Percentiles rank a stretch among this genome's conserved stretches.
Evolutionary conservation across 35 echinoderm and acorn worm genomes (phyloP).

Genomic region (Eucidaris tribuloides): DNA sequence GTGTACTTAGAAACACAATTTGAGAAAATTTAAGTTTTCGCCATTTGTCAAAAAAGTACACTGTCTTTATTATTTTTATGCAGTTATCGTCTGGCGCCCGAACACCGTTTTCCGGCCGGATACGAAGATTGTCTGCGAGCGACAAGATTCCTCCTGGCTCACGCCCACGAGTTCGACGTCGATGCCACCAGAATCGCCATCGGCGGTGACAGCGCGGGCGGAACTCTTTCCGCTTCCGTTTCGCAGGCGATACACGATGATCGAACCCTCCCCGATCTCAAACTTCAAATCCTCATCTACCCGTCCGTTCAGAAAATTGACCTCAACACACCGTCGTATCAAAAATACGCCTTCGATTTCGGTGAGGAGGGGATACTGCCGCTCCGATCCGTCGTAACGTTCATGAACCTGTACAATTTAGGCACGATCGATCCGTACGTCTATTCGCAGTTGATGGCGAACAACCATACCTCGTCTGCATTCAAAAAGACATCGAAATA

Average conservation of each 20-base stretch:
- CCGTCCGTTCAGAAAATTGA: conserved; percentile 25
- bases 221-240: conserved; percentile 15
- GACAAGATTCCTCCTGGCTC: conserved; percentile 43
- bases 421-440: background rate
- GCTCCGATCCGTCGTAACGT: background rate
- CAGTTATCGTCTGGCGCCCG: conserved; percentile 60
- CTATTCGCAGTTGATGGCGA: background rate
- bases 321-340: conserved; percentile 33
- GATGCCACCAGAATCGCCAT: conserved; percentile 19
- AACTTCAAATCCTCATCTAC: conserved; percentile 55
- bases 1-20: too few species aligned
- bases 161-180: conserved; percentile 49
- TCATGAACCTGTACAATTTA: background rate
- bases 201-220: conserved; percentile 55
- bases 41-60: background rate
- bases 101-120: conserved; percentile 28
- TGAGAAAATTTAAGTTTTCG: background rate
- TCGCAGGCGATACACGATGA: conserved; percentile 28
- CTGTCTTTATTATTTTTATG: background rate
- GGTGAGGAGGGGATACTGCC: conserved; percentile 6
- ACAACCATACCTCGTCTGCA: too few species aligned
- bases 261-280: conserved; percentile 21
- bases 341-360: background rate
- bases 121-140: conserved; percentile 43
- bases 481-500: too few species aligned